Evolutionary conservation across 1,140 invertebrate genomes (phyloP), one percentile per base, ranked within the genome.

Genomic region (Agrilus planipennis): DNA sequence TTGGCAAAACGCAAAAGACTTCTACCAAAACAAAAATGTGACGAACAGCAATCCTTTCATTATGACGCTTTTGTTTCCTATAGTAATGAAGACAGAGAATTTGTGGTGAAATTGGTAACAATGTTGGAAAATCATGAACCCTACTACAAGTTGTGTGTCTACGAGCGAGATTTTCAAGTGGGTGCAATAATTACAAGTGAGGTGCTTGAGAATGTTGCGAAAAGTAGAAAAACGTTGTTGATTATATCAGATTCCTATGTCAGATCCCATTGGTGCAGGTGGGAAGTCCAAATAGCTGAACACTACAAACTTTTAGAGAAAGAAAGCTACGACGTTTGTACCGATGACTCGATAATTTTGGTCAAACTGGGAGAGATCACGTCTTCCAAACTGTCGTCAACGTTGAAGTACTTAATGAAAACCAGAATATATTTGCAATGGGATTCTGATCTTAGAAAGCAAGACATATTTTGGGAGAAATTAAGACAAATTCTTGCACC

Each of bases 31-130:
- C 4, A 36, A 22, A 28, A 49, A 38, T 14, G 34, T 15, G n/a
- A n/a, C n/a, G n/a, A n/a, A 11, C 45, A 47, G 4, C 58, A 45
- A 2, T 50, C 55, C 16, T 75, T 69, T 38, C 61, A 63, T 34
- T 81, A 72, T 49, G 78, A 81, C 46, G 76, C 76, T 2, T 80
- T 79, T 50, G 68, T 81, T 3, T 77, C 74, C 0, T 80, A 80
- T 51, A 74, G 72, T 46, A 71, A 64, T 37, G 69, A 76, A 46
- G 76, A 81, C 46, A 60, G 69, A 42, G 61, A 69, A 23, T 79
- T 76, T 53, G 71, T 79, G 3, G 50, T 70, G 1, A 57, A 68
- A 14, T 60, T 80, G 46, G 63, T 77, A 16, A 54, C 58, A 7
- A 64, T 69, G 41, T 46, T 81, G 29, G 77, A 80, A 54, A 61